These are phyloP conservation scores for Rafetus swinhoei DNA, from an alignment of 2,113 vertebrate species.

Conservation along the genomic window DNA sequence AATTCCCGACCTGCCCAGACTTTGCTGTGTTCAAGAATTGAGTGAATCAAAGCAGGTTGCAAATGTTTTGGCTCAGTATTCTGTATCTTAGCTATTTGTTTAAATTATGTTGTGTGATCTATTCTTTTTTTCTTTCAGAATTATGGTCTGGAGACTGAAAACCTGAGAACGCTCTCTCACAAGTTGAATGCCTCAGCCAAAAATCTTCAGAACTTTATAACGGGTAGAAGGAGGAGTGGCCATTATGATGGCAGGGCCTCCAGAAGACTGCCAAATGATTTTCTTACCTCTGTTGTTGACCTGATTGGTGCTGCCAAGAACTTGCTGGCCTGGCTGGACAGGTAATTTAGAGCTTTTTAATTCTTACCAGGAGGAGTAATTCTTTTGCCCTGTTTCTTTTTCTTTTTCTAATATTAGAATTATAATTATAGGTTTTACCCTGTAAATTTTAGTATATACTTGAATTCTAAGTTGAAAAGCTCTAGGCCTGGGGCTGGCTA, in stretches of 20 bases:
- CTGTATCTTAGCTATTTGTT: fast-evolving
- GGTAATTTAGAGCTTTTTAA: conserved; percentile 75
- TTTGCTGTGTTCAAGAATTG: not conserved
- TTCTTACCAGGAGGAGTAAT: not conserved
- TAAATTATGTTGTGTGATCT: not conserved
- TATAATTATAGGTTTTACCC: not conserved
- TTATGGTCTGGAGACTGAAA: conserved; percentile 91
- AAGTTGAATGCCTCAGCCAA: conserved; percentile 92
- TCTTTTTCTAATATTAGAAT: not conserved
- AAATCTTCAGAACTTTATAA: conserved; percentile 93
- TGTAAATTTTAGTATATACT: not conserved
- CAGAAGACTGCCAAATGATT: conserved; percentile 88
- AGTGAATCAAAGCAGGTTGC: not conserved
- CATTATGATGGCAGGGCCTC: conserved; percentile 89
- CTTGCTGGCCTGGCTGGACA: conserved; percentile 93
- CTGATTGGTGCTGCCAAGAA: conserved; percentile 92
- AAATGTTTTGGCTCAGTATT: fast-evolving
- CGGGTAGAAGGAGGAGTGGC: conserved; percentile 88
- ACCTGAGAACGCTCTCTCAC: conserved; percentile 90
- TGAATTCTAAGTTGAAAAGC: not conserved
- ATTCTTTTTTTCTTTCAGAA: conserved; percentile 80
- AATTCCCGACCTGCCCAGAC: not conserved
- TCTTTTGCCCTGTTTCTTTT: not conserved
- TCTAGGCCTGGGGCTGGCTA: not conserved
- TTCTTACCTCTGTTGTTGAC: conserved; percentile 91